Evolutionary conservation across 2,113 vertebrate species (phyloP).

Genomic region (Acrocephalus kingi): DNA sequence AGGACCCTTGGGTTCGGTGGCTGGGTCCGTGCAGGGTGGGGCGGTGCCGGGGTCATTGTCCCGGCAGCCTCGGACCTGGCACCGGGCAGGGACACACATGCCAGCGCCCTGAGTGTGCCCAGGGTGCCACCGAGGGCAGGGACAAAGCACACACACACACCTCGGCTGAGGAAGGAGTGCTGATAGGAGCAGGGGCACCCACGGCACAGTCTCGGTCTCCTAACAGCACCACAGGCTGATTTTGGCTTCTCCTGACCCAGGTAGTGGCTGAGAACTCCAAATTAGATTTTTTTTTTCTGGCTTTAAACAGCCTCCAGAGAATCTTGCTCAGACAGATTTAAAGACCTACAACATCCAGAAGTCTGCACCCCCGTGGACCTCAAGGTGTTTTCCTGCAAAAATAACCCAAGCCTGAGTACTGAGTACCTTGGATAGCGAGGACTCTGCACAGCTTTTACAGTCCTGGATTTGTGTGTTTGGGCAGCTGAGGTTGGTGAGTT

Average conservation of each 20-base stretch:
- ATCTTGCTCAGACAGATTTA: background rate
- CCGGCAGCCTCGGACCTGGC: accelerated
- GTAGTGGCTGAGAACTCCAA: background rate
- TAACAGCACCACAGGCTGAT: background rate
- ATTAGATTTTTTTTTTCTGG: background rate
- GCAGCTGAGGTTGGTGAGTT: background rate
- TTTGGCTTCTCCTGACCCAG: background rate
- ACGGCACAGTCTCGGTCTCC: background rate
- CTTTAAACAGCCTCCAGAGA: background rate
- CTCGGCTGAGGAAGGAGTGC: background rate
- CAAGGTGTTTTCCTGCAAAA: background rate
- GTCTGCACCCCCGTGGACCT: background rate
- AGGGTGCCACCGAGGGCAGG: background rate
- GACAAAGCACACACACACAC: background rate
- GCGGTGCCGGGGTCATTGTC: background rate
- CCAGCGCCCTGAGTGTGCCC: background rate
- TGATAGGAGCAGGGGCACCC: background rate
- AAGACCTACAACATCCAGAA: background rate
- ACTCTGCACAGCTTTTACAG: background rate
- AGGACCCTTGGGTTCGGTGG: background rate
- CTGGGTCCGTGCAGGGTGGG: background rate
- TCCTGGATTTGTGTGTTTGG: background rate
- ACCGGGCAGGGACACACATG: background rate
- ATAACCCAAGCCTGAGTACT: background rate
- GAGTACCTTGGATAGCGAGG: background rate